These are phyloP conservation scores for Cistogaster globosa DNA, from an alignment of 2,888 invertebrate species.

Conservation along the genomic window DNA sequence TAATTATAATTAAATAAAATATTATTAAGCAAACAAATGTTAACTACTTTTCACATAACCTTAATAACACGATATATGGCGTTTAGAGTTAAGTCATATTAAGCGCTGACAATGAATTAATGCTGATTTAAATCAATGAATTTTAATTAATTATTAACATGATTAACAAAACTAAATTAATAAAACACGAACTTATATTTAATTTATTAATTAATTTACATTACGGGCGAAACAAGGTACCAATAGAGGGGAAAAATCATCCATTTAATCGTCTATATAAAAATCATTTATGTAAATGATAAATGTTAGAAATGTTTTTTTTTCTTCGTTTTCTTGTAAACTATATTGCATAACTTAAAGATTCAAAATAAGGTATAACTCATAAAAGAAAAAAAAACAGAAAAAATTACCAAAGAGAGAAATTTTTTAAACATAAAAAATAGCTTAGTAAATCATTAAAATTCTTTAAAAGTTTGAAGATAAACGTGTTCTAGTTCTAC, in stretches of 20 bases:
- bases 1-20: neutral
- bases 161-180: slow-evolving; percentile 54
- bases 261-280: slow-evolving; percentile 75
- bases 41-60: slow-evolving; percentile 15
- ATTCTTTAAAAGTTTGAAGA: too few species aligned
- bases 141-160: slow-evolving; percentile 31
- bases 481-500: too few species aligned
- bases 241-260: slow-evolving; percentile 82
- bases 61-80: slow-evolving; percentile 6
- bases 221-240: slow-evolving; percentile 83
- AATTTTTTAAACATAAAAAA: too few species aligned
- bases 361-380: too few species aligned
- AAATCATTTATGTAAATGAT: slow-evolving; percentile 54
- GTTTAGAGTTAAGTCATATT: slow-evolving; percentile 24
- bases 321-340: slow-evolving; percentile 25
- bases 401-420: neutral
- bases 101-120: slow-evolving; percentile 43
- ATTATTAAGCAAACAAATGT: slow-evolving; percentile 20
- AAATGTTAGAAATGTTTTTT: slow-evolving; percentile 32
- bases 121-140: slow-evolving; percentile 40
- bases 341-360: slow-evolving; percentile 10
- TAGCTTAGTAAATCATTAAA: too few species aligned
- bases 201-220: slow-evolving; percentile 75
- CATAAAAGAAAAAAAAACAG: slow-evolving; percentile 11
- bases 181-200: slow-evolving; percentile 68